Evolutionary conservation across 2,888 invertebrate species (phyloP).

Genomic region (Ichneumon xanthorius): DNA sequence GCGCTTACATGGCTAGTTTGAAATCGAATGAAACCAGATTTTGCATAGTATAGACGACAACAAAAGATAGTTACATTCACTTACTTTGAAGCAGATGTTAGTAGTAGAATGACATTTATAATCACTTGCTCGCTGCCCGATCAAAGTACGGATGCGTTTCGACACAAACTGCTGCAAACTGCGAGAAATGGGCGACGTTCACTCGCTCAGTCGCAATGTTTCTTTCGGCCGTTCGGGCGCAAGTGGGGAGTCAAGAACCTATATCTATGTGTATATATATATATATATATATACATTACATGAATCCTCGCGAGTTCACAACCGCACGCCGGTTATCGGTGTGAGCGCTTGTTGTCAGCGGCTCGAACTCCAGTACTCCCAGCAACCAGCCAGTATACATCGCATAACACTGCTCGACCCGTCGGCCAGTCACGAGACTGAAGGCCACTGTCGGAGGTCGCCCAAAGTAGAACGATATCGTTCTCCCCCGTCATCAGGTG

Average conservation of each 20-base stretch:
- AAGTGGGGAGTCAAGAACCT: neutral
- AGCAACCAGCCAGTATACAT: slow-evolving; percentile 1
- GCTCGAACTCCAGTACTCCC: neutral
- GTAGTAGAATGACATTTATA: neutral
- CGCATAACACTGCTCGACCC: slow-evolving; percentile 42
- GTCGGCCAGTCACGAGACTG: slow-evolving; percentile 19
- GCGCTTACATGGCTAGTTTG: neutral
- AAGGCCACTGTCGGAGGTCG: slow-evolving; percentile 54
- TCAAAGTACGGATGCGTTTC: neutral
- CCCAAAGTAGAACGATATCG: slow-evolving; percentile 27
- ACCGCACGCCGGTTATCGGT: slow-evolving; percentile 1
- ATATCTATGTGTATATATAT: neutral
- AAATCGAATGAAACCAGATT: neutral
- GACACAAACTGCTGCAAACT: neutral
- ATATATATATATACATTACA: neutral
- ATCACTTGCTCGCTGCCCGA: neutral
- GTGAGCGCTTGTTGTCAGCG: neutral
- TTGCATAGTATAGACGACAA: neutral
- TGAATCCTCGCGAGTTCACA: neutral
- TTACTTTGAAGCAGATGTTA: neutral
- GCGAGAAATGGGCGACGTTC: neutral
- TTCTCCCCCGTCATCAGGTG: slow-evolving; percentile 54
- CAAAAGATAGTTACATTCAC: neutral
- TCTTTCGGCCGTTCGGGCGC: neutral
- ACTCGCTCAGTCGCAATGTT: neutral